These are phyloP conservation scores for Caiman crocodilus DNA, from an alignment of 2,797 vertebrate genomes.

Conservation along the genomic window DNA sequence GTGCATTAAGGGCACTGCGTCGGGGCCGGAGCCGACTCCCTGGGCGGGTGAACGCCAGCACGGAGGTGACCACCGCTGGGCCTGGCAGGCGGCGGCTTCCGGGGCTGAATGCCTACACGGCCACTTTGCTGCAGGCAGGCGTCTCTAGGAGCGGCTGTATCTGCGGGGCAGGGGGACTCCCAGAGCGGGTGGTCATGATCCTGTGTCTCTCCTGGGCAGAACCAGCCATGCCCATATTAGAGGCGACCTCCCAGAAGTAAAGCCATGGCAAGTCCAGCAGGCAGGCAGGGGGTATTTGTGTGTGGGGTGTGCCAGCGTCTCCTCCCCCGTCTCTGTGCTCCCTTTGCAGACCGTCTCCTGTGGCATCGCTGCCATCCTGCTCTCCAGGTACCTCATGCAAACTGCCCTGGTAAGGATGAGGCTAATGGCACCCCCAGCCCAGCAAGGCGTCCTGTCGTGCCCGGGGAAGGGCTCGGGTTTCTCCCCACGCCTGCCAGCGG, in stretches of 20 bases:
- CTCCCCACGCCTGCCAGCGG: too few relatives aligned
- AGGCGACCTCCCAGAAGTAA: neutral
- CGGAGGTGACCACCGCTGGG: neutral
- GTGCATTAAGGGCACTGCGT: too few relatives aligned
- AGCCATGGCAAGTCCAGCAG: neutral
- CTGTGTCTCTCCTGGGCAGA: too few relatives aligned
- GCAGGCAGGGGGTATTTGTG: accelerated
- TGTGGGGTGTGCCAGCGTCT: accelerated
- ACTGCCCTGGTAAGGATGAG: constrained; percentile 82
- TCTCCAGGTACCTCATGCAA: constrained; percentile 88
- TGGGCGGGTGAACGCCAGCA: too few relatives aligned
- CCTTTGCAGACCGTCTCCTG: constrained; percentile 75
- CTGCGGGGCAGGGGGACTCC: accelerated
- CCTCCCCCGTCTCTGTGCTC: neutral
- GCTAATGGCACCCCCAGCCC: neutral
- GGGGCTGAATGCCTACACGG: accelerated
- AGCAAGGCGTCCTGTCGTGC: neutral
- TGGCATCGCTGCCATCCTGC: constrained; percentile 87
- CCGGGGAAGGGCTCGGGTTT: neutral
- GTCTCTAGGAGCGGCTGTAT: neutral
- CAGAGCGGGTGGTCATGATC: too few relatives aligned
- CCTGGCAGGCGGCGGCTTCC: neutral
- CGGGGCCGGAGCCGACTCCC: neutral
- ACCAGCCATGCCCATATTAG: too few relatives aligned
- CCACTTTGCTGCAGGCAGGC: accelerated